Evolutionary conservation across 2,797 vertebrate genomes (phyloP).

Genomic region (Bradypus variegatus): DNA sequence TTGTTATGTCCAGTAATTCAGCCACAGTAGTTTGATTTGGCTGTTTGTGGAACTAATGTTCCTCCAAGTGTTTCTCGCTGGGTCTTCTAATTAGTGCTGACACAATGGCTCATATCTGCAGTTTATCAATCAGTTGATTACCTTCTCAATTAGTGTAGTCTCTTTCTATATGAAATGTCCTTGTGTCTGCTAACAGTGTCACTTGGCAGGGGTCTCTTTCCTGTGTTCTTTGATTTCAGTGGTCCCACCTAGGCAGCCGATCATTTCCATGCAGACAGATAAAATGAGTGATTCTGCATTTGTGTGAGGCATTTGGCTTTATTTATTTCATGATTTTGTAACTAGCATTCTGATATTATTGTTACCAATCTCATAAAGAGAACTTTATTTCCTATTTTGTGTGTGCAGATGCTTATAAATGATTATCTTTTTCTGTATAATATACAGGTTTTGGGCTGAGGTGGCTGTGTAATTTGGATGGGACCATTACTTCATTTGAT

Average conservation of each 20-base stretch:
- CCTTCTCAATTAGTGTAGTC: background rate
- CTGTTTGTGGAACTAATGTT: background rate
- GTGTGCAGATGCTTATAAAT: background rate
- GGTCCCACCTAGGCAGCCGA: background rate
- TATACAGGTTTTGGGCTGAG: background rate
- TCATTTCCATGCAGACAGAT: background rate
- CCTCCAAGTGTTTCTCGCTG: background rate
- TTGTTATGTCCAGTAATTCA: background rate
- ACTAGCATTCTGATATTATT: background rate
- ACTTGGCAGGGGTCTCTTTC: background rate
- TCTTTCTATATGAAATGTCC: background rate
- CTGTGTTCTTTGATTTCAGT: background rate
- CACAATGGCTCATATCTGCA: background rate
- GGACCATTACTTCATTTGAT: background rate
- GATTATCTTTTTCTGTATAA: background rate
- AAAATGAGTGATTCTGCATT: background rate
- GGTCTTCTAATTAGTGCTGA: background rate
- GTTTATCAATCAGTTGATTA: background rate
- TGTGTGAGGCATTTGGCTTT: background rate
- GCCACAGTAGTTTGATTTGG: background rate
- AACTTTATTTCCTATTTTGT: background rate
- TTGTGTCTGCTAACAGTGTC: background rate
- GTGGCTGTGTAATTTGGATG: background rate
- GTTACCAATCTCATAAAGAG: background rate
- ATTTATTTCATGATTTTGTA: background rate